Base-by-base conservation (phyloP, 2,888 invertebrate species). In the Stenurella melanura region DNA sequence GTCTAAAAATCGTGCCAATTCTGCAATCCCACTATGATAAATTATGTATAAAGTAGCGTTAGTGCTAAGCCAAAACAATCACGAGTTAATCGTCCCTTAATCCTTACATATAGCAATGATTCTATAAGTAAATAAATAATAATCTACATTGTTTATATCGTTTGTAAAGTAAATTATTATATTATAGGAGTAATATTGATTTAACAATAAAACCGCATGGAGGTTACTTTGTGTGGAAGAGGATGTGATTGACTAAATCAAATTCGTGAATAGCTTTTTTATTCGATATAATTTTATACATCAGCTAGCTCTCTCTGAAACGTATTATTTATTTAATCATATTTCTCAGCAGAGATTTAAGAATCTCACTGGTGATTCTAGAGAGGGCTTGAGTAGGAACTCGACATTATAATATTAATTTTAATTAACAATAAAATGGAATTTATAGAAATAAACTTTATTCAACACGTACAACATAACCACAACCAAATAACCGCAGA, bases 41-140 rank as follows among this genome's bases (percentile, higher is more conserved):
- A 82, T 83, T 82, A 83, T 83, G 81, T 83, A 84, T 84, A 81
- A 83, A 81, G 80, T 80, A 82, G 83, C 73, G 79, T 80, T 76
- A 78, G 57, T 82, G 80, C 77, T 86, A 85, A 86, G 85, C 85
- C 80, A 84, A 83, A 85, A 83, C 84, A 85, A 86, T 86, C 84
- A 85, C 80, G 80, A 83, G 83, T 84, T 86, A 86, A 86, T 86
- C 85, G 79, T 83, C 68, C 73, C 77, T 81, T 86, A 86, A 86
- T 86, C 86, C 85, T 84, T 82, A 84, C 82, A 81, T 84, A 85
- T 82, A 85, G 81, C 82, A 78, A 76, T 81, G 83, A 86, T 83
- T 84, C 76, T 75, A 80, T 78, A 72, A 74, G 73, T 54, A 77
- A 79, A 80, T 75, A 68, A 76, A 76, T 74, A 80, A 70, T 74